Conservation (phyloP, 92 coral and sea anemone genomes). For the Bergia sp. region DNA sequence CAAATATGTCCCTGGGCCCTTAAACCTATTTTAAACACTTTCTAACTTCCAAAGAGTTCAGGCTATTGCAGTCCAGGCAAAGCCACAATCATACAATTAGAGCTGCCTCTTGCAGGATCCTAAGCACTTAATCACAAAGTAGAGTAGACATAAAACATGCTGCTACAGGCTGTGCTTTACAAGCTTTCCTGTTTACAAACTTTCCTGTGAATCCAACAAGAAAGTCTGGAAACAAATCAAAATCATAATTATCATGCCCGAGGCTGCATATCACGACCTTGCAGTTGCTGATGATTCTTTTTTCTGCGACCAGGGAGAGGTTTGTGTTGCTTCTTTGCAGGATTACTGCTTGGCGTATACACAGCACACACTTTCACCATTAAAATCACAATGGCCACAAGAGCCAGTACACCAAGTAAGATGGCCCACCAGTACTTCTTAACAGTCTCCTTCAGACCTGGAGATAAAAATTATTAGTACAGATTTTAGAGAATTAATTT, state of each 20-base stretch:
- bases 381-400: conserved; percentile 67
- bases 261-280: conserved; percentile 41
- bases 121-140: too few relatives aligned
- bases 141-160: not conserved
- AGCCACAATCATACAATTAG: too few relatives aligned
- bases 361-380: conserved; percentile 65
- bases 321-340: conserved; percentile 73
- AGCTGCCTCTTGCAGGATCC: too few relatives aligned
- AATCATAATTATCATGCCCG: not conserved
- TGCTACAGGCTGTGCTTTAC: not conserved
- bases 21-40: too few relatives aligned
- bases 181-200: not conserved
- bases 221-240: not conserved
- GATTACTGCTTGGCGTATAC: conserved; percentile 90
- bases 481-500: not conserved
- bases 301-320: conserved; percentile 77
- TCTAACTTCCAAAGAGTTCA: too few relatives aligned
- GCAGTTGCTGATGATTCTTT: conserved; percentile 46
- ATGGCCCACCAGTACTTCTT: conserved; percentile 97
- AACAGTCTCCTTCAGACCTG: conserved; percentile 87
- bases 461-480: conserved; percentile 1
- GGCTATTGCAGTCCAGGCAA: too few relatives aligned
- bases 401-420: conserved; percentile 76
- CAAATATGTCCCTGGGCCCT: too few relatives aligned
- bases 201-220: not conserved